Evolutionary conservation across 2,113 vertebrate genomes (phyloP), one percentile per base, ranked within the genome.

Genomic region (Crocuta crocuta): DNA sequence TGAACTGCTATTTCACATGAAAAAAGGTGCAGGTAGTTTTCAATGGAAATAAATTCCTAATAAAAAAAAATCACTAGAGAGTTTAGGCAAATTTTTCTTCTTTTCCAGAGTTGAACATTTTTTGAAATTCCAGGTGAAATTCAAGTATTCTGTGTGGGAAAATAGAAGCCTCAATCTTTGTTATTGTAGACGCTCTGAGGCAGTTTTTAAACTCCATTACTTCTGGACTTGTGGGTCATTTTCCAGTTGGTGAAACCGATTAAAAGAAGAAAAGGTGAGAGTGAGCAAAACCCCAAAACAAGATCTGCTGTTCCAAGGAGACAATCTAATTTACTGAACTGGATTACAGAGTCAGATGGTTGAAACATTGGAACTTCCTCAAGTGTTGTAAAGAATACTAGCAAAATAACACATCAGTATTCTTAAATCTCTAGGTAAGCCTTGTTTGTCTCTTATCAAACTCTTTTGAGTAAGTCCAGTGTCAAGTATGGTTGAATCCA

Each of bases 71-170:
- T 63, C 71, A 73, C n/a, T 35, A 73, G 53, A 94, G 7, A 63
- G 11, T 85, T 24, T 89, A 45, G 50, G 43, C 45, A 31, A 83
- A 8, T 39, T 81, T 87, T 65, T 86, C 26, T 31, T 91, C 45
- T 73, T 45, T 92, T 89, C 39, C 35, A 68, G n/a, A 61, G 86
- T 78, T 63, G 61, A 97, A 70, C 53, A 28, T 79, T 43, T 53
- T 97, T 93, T 90, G 61, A 79, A 96, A 92, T 84, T 95, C 39
- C 48, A 58, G 78, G 71, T 93, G 45, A 97, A 84, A 91, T 91
- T 71, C 66, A 95, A 79, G 82, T 55, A 86, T 86, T 96, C 45
- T 79, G 6, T 50, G 33, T 81, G 45, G 82, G 68, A 89, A 97
- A 95, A 94, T 53, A 82, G 93, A 96, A 94, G 16, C 39, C 19